These are phyloP conservation scores for Zaprionus ghesquierei DNA, from an alignment of 1,140 invertebrate species.

Conservation along the genomic window DNA sequence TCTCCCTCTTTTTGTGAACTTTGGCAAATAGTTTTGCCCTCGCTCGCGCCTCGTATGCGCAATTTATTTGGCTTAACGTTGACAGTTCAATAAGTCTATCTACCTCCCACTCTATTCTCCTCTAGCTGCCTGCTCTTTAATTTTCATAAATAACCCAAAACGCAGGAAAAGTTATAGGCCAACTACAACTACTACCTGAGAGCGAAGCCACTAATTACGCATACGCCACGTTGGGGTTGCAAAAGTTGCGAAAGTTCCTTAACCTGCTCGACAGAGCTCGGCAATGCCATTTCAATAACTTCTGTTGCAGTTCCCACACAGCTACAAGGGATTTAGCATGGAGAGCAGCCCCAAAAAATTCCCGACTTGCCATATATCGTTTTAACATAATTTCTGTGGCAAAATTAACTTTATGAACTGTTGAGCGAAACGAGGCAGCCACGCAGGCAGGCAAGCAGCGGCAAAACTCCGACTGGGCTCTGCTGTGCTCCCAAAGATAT, in stretches of 20 bases:
- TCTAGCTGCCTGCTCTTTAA: constrained; percentile 49
- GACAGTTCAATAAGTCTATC: constrained; percentile 72
- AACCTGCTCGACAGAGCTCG: constrained; percentile 45
- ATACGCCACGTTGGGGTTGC: constrained; percentile 64
- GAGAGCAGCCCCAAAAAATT: constrained; percentile 42
- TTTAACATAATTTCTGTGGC: constrained; percentile 82
- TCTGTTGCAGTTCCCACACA: constrained; percentile 69
- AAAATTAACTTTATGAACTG: constrained; percentile 82
- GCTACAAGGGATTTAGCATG: constrained; percentile 19
- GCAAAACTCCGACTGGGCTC: background rate
- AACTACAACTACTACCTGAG: constrained; percentile 50
- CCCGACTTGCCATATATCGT: constrained; percentile 71
- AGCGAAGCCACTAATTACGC: constrained; percentile 68
- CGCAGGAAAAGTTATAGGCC: constrained; percentile 31
- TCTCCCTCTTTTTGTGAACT: constrained; percentile 40
- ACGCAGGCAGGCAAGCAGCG: background rate
- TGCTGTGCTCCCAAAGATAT: constrained; percentile 13
- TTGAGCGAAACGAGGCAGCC: constrained; percentile 65
- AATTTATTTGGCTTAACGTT: constrained; percentile 80
- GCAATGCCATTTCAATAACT: constrained; percentile 72
- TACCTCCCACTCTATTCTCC: background rate
- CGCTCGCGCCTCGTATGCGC: constrained; percentile 39
- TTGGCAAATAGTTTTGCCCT: constrained; percentile 66
- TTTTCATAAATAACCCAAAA: constrained; percentile 70
- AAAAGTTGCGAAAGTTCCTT: constrained; percentile 71